These are phyloP conservation scores for Epinephelus moara DNA, from an alignment of 2,113 vertebrate species.

Conservation along the genomic window DNA sequence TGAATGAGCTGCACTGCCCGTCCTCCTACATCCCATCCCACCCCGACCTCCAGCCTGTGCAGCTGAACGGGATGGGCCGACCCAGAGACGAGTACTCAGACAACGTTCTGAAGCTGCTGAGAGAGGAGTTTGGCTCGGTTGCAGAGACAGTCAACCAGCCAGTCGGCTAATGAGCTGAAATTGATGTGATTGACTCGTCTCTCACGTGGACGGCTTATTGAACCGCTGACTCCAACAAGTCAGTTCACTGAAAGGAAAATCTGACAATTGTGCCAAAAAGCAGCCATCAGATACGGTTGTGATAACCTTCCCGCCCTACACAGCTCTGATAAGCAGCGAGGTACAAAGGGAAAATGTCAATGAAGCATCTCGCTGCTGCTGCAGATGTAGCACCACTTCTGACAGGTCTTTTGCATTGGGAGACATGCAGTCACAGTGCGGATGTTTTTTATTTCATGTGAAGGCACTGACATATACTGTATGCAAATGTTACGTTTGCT, in stretches of 20 bases:
- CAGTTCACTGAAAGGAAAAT: slow-evolving; percentile 16
- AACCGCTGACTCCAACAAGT: slow-evolving; percentile 12
- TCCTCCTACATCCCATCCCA: slow-evolving; percentile 81
- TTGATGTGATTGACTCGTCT: background rate
- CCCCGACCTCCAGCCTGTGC: slow-evolving; percentile 81
- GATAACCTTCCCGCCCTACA: slow-evolving; percentile 32
- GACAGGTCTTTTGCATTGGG: slow-evolving; percentile 14
- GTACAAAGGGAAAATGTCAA: slow-evolving; percentile 15
- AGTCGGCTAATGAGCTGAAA: slow-evolving; percentile 19
- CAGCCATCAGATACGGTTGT: slow-evolving; percentile 18
- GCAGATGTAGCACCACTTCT: slow-evolving; percentile 9
- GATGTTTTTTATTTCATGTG: slow-evolving; percentile 11
- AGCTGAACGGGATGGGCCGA: slow-evolving; percentile 72
- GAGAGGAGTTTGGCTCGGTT: slow-evolving; percentile 65
- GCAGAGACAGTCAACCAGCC: background rate
- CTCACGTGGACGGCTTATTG: background rate
- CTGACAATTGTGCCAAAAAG: slow-evolving; percentile 21
- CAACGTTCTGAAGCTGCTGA: slow-evolving; percentile 88
- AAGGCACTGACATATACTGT: background rate
- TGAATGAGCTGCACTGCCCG: slow-evolving; percentile 87
- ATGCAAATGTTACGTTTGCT: slow-evolving; percentile 12
- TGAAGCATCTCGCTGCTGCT: slow-evolving; percentile 25
- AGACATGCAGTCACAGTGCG: slow-evolving; percentile 8
- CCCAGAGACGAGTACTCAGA: slow-evolving; percentile 82
- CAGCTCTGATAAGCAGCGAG: slow-evolving; percentile 39